Percentiles rank a stretch among this genome's conserved stretches.
Evolutionary conservation across 64 coral and sea anemone genomes (phyloP).

Genomic region (Dendrophyllia cribrosa): DNA sequence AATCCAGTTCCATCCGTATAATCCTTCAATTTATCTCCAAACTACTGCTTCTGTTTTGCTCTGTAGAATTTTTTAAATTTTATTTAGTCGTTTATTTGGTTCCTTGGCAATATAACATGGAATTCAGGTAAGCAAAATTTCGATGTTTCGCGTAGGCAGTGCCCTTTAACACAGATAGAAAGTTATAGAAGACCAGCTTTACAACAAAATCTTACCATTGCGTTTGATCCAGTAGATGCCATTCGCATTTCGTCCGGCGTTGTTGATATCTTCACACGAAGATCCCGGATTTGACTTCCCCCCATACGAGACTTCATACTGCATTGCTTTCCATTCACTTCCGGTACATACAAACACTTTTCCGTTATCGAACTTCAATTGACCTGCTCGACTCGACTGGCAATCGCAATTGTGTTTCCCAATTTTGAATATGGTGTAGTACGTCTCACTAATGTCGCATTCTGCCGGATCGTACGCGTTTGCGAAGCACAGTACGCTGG

Average conservation of each 20-base stretch:
- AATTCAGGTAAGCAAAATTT: too few relatives aligned
- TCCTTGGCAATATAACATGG: too few relatives aligned
- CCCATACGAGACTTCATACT: neutral
- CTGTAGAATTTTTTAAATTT: too few relatives aligned
- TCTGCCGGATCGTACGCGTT: neutral
- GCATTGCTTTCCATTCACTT: neutral
- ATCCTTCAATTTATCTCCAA: too few relatives aligned
- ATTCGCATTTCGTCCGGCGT: neutral
- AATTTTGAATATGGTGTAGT: neutral
- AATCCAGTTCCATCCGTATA: too few relatives aligned
- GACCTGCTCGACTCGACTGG: neutral
- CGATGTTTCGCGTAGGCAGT: too few relatives aligned
- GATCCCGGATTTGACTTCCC: neutral
- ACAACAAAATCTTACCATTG: neutral
- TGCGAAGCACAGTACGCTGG: neutral
- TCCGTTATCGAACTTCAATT: neutral
- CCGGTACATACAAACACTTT: slow-evolving; percentile 4
- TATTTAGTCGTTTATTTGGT: too few relatives aligned
- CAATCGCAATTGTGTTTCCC: neutral
- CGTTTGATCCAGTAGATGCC: neutral
- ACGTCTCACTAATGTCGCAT: neutral
- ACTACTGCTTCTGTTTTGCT: too few relatives aligned
- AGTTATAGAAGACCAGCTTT: too few relatives aligned
- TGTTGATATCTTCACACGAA: neutral
- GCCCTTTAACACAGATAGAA: too few relatives aligned